These are phyloP conservation scores for Andrena fulva DNA, from an alignment of 2,888 invertebrate genomes.

Conservation along the genomic window DNA sequence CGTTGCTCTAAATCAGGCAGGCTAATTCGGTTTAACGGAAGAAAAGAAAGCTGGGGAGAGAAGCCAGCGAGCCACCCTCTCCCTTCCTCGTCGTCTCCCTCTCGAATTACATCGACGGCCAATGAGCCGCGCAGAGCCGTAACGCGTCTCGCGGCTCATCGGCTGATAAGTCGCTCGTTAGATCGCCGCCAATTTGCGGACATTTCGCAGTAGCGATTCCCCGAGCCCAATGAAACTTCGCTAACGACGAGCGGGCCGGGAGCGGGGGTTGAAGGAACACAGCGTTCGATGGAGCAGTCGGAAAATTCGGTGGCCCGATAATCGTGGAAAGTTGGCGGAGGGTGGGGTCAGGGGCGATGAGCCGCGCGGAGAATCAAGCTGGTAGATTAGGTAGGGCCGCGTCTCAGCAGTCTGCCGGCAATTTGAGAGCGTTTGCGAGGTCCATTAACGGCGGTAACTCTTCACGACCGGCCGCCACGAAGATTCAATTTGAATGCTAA, in stretches of 20 bases:
- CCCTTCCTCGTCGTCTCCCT: constrained; percentile 52
- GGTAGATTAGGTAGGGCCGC: constrained; percentile 74
- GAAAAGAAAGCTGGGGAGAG: constrained; percentile 58
- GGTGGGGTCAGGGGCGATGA: constrained; percentile 24
- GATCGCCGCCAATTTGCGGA: constrained; percentile 55
- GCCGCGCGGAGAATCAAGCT: constrained; percentile 66
- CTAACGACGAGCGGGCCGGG: not conserved
- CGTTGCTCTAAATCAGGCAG: constrained; percentile 74
- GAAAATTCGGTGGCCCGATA: constrained; percentile 18
- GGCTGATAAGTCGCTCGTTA: constrained; percentile 54
- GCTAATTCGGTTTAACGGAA: constrained; percentile 78
- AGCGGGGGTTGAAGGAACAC: not conserved
- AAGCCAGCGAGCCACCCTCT: constrained; percentile 29
- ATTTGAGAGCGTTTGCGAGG: constrained; percentile 80
- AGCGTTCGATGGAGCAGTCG: not conserved
- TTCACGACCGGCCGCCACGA: constrained; percentile 81
- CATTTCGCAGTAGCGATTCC: constrained; percentile 43
- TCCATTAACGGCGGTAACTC: constrained; percentile 83
- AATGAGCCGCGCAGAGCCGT: constrained; percentile 78
- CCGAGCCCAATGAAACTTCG: constrained; percentile 6
- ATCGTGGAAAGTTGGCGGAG: constrained; percentile 18
- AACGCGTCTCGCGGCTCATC: constrained; percentile 64
- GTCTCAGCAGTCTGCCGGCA: constrained; percentile 77
- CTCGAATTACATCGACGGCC: constrained; percentile 76
- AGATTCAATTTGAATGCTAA: constrained; percentile 84